Percentiles rank a stretch among this genome's conserved stretches.
phyloP scores from a whole-genome alignment of 1,140 invertebrate species.

The Camponotus vicinus region DNA sequence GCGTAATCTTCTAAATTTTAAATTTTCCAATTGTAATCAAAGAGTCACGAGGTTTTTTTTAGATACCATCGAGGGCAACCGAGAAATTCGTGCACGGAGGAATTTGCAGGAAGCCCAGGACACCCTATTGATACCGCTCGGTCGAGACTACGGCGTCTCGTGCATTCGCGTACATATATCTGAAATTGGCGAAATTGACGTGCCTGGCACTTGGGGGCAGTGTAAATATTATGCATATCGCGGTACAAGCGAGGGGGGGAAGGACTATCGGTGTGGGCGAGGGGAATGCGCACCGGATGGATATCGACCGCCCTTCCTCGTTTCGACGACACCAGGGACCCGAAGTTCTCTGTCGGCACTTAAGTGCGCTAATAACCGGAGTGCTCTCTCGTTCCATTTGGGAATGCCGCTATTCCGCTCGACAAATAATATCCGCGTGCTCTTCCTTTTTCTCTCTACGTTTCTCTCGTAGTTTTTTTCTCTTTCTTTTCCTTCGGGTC shows the following conservation, averaged over 20 bases:
- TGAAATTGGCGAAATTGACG: slow-evolving; percentile 61
- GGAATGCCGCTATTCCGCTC: slow-evolving; percentile 48
- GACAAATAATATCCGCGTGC: slow-evolving; percentile 49
- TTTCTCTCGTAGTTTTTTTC: not conserved
- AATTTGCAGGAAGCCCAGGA: not conserved
- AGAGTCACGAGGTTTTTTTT: not conserved
- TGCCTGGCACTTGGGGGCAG: slow-evolving; percentile 53
- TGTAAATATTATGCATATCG: slow-evolving; percentile 64
- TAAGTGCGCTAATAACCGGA: slow-evolving; percentile 64
- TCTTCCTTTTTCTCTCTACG: slow-evolving; percentile 17
- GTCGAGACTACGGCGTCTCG: slow-evolving; percentile 50
- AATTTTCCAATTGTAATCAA: not conserved
- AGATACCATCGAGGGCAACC: not conserved
- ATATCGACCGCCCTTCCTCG: slow-evolving; percentile 52
- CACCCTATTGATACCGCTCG: slow-evolving; percentile 23
- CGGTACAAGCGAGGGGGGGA: not conserved
- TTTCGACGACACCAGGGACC: slow-evolving; percentile 57
- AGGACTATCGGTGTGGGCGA: slow-evolving; percentile 23
- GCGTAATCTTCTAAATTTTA: not conserved
- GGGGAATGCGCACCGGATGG: slow-evolving; percentile 47
- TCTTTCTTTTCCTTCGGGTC: not conserved
- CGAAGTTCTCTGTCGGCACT: slow-evolving; percentile 59
- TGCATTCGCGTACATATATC: slow-evolving; percentile 57
- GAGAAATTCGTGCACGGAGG: not conserved
- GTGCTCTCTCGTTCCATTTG: slow-evolving; percentile 61